Base-by-base conservation (phyloP, 2,888 invertebrate species). In the Hirtodrosophila duncani region DNA sequence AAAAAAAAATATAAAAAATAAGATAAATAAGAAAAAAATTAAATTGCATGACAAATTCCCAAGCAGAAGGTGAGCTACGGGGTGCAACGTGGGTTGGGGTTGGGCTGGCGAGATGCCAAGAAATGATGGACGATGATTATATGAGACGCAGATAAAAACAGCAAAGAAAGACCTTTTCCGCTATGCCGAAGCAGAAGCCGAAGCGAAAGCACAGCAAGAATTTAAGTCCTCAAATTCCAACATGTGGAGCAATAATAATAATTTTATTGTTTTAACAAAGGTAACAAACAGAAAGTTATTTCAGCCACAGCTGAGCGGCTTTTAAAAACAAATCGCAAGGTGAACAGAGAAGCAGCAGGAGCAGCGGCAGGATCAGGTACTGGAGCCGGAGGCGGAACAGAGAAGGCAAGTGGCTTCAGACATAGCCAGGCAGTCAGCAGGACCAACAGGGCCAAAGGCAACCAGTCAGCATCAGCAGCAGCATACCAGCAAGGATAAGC, bases 211-310 rank as follows among this genome's bases (percentile, higher is more conserved):
- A n/a, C n/a, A n/a, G n/a, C 44, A 66, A 69, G 69, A 75, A 66
- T 67, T 77, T 70, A 78, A 78, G 78, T 81, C 81, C 65, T 67
- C 63, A 67, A 74, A 79, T 81, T 80, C 78, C 82, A 81, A 79
- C 81, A 82, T 83, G 81, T 72, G 77, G 63, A 74, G 82, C 80
- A 83, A 83, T 84, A 84, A 84, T 70, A 82, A 82, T 84, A 81
- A 74, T 83, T 82, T 84, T 84, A 84, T 83, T 84, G 83, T 82
- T 78, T 82, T 82, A 74, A 82, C 81, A 77, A 78, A 81, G 77
- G 77, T 81, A 77, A 69, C 78, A 69, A 72, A 80, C 78, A 66
- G 70, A 74, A 77, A 81, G 80, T 75, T 75, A 80, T 68, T 80
- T 80, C 78, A 75, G 75, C 75, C 75, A 80, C 80, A 75, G 75